These are phyloP conservation scores for Gambelia wislizenii DNA, from an alignment of 2,797 vertebrate genomes.

Conservation along the genomic window DNA sequence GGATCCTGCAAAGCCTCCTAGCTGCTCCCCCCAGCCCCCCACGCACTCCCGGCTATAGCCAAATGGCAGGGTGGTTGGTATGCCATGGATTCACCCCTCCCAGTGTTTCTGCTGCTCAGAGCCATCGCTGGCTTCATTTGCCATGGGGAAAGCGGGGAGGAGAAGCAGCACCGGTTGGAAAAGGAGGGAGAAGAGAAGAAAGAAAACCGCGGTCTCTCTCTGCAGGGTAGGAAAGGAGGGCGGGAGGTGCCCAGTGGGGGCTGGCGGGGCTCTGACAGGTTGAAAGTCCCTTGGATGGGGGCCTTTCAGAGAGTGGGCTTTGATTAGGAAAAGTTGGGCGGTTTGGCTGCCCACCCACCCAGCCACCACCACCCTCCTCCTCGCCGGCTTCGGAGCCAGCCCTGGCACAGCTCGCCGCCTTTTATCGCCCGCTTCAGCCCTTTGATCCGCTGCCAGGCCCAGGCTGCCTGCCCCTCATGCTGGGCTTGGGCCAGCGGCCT, in stretches of 20 bases:
- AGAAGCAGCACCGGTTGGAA: neutral
- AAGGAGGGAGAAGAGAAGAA: too few relatives aligned
- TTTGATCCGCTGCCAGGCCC: conserved; percentile 44
- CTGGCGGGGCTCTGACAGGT: neutral
- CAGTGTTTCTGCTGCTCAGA: neutral
- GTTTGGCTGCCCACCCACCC: neutral
- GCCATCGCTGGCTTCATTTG: conserved; percentile 1
- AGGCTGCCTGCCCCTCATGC: neutral
- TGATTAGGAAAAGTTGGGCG: neutral
- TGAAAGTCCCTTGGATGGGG: conserved; percentile 1
- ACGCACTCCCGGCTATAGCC: too few relatives aligned
- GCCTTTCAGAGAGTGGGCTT: neutral
- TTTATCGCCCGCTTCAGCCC: conserved; percentile 56
- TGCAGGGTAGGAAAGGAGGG: conserved; percentile 36
- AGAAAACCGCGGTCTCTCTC: conserved; percentile 29
- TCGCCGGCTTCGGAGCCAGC: neutral
- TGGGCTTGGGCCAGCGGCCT: neutral
- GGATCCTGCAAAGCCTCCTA: neutral
- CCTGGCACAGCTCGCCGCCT: neutral
- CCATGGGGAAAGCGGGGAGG: conserved; percentile 4
- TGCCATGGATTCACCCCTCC: neutral
- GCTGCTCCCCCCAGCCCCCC: too few relatives aligned
- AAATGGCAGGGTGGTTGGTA: too few relatives aligned
- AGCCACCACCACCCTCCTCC: neutral
- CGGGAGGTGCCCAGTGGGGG: neutral